These are phyloP conservation scores for Aphelenchoides fujianensis DNA, from an alignment of 1,140 invertebrate genomes.

Conservation along the genomic window DNA sequence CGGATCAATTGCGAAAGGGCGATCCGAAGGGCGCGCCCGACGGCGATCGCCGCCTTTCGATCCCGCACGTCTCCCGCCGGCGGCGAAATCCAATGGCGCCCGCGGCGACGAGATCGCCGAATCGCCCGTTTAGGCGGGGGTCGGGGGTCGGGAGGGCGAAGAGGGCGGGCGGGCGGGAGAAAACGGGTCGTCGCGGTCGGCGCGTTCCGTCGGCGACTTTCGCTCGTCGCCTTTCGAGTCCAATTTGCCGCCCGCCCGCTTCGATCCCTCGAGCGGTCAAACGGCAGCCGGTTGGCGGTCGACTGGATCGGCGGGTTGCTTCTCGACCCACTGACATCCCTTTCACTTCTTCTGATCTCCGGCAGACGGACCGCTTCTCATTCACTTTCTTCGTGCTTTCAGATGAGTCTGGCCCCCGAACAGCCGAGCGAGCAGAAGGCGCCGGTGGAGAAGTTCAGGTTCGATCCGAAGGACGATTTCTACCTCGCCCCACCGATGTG, in stretches of 20 bases:
- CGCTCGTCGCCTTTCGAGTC: background rate
- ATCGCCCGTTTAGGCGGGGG: background rate
- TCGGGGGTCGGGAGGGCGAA: no score
- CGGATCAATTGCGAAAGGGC: conserved; percentile 2
- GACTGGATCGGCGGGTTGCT: background rate
- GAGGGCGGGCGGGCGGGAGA: no score
- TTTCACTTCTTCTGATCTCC: background rate
- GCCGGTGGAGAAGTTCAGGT: conserved; percentile 33
- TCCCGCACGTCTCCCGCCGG: background rate
- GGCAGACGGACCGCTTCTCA: background rate
- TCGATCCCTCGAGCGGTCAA: background rate
- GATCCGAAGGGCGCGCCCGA: no score
- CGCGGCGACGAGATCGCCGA: no score
- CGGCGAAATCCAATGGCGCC: background rate
- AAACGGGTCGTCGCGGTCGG: background rate
- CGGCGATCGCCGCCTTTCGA: no score
- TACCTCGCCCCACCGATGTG: conserved; percentile 53
- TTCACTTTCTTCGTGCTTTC: conserved; percentile 7
- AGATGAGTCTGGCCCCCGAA: background rate
- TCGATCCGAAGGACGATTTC: conserved; percentile 54
- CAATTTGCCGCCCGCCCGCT: background rate
- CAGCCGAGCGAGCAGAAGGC: background rate
- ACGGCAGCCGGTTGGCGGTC: background rate
- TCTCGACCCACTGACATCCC: background rate
- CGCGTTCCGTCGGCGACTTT: background rate